Base-by-base conservation (phyloP, 2,113 vertebrate species). In the Polypterus senegalus region DNA sequence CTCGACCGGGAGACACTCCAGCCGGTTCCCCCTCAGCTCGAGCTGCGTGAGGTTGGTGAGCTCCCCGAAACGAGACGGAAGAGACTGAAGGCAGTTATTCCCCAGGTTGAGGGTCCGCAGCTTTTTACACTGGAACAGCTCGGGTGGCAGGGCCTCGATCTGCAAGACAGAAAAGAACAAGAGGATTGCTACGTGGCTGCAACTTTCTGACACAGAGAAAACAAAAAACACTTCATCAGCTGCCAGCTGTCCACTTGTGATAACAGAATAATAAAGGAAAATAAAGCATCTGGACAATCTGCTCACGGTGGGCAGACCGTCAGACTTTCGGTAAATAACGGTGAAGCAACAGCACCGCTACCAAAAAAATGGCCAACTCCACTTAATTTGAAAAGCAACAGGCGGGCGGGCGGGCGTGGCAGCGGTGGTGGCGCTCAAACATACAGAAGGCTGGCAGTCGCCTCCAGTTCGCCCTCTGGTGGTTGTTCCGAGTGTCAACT, bases 111-210 rank as follows among this genome's bases (percentile, higher is more conserved):
- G 80, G 48, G 91, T 92, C 61, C 92, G 88, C 60, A 97, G 88
- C 73, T 97, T 98, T 76, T 89, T 90, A 73, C 95, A 98, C 85
- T 97, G 92, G 82, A 97, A 98, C 59, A 98, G 84, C 75, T 98
- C 95, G 0, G 92, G 89, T 1, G 94, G 95, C 56, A 98, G 84
- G 1, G 74, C 83, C 80, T 97, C 95, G 0, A 98, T 97, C 95
- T 97, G 70, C 3, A 56, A 60, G 5, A 49, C 5, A 47, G 8
- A 58, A n/a, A 5, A 27, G 1, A 27, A 27, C 27, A 6, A 11
- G 53, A 54, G 11, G 9, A 11, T 9, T 4, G 56, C 4, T 8
- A 49, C 53, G 6, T 45, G 9, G 2, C 27, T 27, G 27, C 27
- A 27, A 27, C 27, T 27, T 27, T n/a, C n/a, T 27, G 27, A 27